Evolutionary conservation across 2,113 vertebrate species (phyloP).

Genomic region (Neolamprologus toae): DNA sequence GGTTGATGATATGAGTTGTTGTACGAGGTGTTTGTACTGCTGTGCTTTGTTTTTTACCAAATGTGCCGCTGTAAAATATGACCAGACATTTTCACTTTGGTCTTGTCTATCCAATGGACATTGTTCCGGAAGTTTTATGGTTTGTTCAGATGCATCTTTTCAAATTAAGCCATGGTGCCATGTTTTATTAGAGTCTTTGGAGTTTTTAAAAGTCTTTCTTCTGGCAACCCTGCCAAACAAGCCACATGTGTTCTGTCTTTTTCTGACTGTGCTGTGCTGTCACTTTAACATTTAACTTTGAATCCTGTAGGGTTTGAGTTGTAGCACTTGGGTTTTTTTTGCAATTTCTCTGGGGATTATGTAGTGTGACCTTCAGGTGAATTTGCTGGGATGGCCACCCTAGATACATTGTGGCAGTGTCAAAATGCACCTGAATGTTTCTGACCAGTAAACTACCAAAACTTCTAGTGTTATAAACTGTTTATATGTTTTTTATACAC

Average conservation of each 20-base stretch:
- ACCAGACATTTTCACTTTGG: background rate
- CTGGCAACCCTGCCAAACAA: background rate
- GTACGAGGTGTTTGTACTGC: background rate
- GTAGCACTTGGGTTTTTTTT: rapidly evolving
- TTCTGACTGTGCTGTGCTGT: background rate
- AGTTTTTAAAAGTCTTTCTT: background rate
- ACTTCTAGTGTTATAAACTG: background rate
- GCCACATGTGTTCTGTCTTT: background rate
- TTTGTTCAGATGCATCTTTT: background rate
- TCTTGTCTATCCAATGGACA: background rate
- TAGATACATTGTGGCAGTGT: background rate
- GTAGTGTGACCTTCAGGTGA: background rate
- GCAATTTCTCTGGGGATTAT: background rate
- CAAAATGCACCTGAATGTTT: background rate
- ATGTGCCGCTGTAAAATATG: background rate
- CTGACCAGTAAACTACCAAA: background rate
- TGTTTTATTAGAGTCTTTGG: background rate
- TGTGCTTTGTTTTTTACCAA: background rate
- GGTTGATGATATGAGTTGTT: background rate
- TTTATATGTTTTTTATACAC: background rate
- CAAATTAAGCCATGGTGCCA: background rate
- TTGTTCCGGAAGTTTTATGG: background rate
- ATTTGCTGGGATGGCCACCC: background rate
- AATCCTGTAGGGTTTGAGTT: background rate
- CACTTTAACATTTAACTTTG: background rate